Percentiles rank a stretch among this genome's conserved stretches.
Evolutionary conservation across 2,888 invertebrate genomes (phyloP).

Genomic region (Idaea biselata): DNA sequence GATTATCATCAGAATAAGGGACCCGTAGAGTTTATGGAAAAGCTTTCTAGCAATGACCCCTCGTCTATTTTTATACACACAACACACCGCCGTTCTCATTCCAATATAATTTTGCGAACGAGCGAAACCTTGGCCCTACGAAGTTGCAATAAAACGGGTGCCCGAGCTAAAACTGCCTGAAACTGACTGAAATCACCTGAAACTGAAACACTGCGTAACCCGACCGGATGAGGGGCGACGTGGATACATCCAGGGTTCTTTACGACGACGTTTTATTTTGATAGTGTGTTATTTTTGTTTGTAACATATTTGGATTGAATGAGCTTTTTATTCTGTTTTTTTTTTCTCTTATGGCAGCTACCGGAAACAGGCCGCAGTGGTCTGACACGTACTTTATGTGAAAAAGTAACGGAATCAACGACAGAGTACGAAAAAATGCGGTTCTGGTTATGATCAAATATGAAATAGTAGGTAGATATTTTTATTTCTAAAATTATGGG

Average conservation of each 20-base stretch:
- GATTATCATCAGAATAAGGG: background rate
- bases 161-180: background rate
- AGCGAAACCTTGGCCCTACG: background rate
- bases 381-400: background rate
- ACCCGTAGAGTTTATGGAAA: background rate
- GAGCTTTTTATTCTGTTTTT: background rate
- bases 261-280: background rate
- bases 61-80: background rate
- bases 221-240: background rate
- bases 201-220: background rate
- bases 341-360: background rate
- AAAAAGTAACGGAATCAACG: background rate
- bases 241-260: background rate
- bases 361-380: background rate
- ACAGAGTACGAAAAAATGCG: background rate
- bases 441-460: background rate
- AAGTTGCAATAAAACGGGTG: conserved; percentile 4
- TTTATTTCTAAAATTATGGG: no score
- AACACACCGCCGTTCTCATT: conserved; percentile 3
- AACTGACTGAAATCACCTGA: background rate
- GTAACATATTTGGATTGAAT: conserved; percentile 1
- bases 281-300: conserved; percentile 1
- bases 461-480: no score
- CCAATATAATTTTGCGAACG: conserved; percentile 3
- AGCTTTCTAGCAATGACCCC: background rate